These are phyloP conservation scores for Heliangelus exortis DNA, from an alignment of 2,797 vertebrate species.

Conservation along the genomic window DNA sequence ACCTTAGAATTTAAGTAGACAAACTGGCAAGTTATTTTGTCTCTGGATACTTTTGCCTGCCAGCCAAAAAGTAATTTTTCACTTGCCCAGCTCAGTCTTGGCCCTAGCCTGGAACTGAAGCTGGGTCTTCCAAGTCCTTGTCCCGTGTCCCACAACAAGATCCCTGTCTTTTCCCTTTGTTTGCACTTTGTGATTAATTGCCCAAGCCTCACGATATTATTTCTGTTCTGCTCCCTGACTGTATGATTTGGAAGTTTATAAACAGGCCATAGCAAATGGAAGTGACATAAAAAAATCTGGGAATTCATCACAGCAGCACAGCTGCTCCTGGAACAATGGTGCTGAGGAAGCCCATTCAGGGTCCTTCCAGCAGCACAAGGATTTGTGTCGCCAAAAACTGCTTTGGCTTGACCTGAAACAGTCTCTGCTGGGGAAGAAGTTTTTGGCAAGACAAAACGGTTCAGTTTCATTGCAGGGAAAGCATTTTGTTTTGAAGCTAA, in stretches of 20 bases:
- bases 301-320: constrained; percentile 68
- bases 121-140: neutral
- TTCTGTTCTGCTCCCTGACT: constrained; percentile 51
- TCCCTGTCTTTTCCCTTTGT: constrained; percentile 34
- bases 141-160: constrained; percentile 16
- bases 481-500: neutral
- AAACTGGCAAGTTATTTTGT: constrained; percentile 17
- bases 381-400: constrained; percentile 54
- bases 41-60: constrained; percentile 9
- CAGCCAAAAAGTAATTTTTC: constrained; percentile 21
- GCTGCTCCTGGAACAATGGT: constrained; percentile 64
- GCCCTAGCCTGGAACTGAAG: neutral
- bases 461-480: constrained; percentile 2
- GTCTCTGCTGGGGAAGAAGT: constrained; percentile 46
- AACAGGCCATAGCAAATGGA: constrained; percentile 55
- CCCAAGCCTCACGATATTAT: constrained; percentile 33
- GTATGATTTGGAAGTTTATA: constrained; percentile 60
- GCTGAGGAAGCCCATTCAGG: constrained; percentile 63
- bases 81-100: constrained; percentile 25
- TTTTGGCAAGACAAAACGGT: constrained; percentile 43
- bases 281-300: constrained; percentile 51
- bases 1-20: constrained; percentile 23
- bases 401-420: constrained; percentile 66
- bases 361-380: constrained; percentile 66
- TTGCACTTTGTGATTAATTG: neutral